Evolutionary conservation across 2,113 vertebrate genomes (phyloP), one percentile per base, ranked within the genome.

Genomic region (Callaeas wilsoni): DNA sequence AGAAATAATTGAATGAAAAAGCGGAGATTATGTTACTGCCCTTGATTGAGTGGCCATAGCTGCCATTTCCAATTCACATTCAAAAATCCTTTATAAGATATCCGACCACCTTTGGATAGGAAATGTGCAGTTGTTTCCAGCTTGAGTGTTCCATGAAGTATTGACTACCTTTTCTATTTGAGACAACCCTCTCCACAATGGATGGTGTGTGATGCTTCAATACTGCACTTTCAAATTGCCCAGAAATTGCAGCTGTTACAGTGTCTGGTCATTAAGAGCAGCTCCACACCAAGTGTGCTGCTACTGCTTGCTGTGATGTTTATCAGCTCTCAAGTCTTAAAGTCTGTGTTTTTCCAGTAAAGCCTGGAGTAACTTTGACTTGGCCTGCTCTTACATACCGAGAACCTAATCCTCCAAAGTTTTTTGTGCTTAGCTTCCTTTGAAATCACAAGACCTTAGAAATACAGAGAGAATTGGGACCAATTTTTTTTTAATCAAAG

Each of bases 321-420:
- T 94, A 91, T 95, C 84, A 92, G 84, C 8, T 96, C 95, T 91
- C 84, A 75, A 62, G 65, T 93, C 94, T 87, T 92, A 89, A 94
- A 91, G 52, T 82, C 81, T 75, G 13, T 91, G 81, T 94, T 96
- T 96, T 95, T 89, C 49, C 69, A 94, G 62, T 68, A 94, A 95
- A 96, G 81, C 49, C 87, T 92, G 33, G 39, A 90, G 64, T 80
- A 64, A 84, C 52, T 94, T 79, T 80, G 76, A n/a, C 76, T 93
- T 84, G 71, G 35, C 46, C 63, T 92, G 60, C 46, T 93, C 79
- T 67, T 55, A 89, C 82, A 55, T 52, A 92, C 35, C 13, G 20
- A 74, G 59, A 52, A 77, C 35, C 55, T 96, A 95, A 96, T 95
- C 83, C 68, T 86, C 64, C 44, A 29, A 73, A 84, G 49, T 4